A percentile compares a stretch with the other conserved stretches of the same genome.
Evolutionary conservation across 2,113 vertebrate genomes (phyloP).

Genomic region (Rallus limicola): DNA sequence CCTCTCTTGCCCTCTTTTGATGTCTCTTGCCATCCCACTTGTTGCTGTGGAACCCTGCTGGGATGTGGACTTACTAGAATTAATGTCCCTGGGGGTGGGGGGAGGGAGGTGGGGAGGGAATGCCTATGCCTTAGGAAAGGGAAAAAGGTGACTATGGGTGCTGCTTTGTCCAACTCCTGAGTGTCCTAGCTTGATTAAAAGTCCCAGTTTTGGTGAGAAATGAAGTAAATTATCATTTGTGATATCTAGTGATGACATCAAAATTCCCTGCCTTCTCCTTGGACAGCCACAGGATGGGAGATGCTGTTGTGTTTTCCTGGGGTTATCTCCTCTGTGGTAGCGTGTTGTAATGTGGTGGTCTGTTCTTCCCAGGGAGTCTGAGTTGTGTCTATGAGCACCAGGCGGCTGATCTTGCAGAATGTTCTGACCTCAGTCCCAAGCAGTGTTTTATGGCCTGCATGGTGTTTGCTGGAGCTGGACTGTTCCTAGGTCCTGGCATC

Average conservation of each 20-base stretch:
- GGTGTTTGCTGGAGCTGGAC: background rate
- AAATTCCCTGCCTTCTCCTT: background rate
- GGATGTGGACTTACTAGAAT: background rate
- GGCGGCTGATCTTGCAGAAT: background rate
- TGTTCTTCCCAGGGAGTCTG: background rate
- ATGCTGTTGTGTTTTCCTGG: background rate
- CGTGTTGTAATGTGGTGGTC: background rate
- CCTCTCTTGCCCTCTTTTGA: background rate
- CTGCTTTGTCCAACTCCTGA: background rate
- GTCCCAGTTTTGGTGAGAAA: background rate
- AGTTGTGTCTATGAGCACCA: background rate
- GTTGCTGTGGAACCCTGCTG: rapidly evolving
- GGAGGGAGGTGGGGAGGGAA: background rate
- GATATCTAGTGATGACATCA: background rate
- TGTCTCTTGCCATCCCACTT: background rate
- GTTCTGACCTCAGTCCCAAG: background rate
- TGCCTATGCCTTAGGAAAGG: background rate
- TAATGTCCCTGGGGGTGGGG: background rate
- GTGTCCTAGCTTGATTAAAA: background rate
- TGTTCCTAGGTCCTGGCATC: background rate
- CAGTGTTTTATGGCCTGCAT: background rate
- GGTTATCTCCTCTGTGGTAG: background rate
- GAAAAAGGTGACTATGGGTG: background rate
- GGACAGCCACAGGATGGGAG: background rate
- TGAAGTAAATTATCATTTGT: background rate